Base-by-base conservation (phyloP, 2,797 vertebrate species). In the Erpetoichthys calabaricus region DNA sequence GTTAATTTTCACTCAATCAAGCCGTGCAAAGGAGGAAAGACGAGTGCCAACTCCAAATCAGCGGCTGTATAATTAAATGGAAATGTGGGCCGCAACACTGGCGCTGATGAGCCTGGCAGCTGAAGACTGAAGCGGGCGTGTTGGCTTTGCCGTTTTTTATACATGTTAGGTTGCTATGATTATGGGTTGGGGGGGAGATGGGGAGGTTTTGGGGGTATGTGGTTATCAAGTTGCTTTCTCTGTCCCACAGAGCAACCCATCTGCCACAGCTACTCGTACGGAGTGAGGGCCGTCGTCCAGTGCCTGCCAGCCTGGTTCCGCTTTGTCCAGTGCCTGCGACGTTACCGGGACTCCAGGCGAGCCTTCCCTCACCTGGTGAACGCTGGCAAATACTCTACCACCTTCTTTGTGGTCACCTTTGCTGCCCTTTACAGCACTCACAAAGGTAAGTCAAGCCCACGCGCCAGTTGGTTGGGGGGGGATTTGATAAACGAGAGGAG, bases 221-320 rank as follows among this genome's bases (percentile, higher is more conserved):
- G 25, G 25, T 25, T 25, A 25, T 25, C 25, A 25, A 25, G 25
- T 25, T 25, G 25, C 25, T 25, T 25, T 25, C 25, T 25, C 25
- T 58, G 51, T 51, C 53, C 69, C 68, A 53, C 73, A 88, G 88
- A 64, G 65, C 67, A 63, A 64, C 70, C 71, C 44, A 79, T 85
- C 65, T 98, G 96, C 71, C 81, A 94, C 68, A 85, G 81, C 10
- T 99, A 99, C 65, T 87, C 89, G 7, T 99, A 99, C 2, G 96
- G 94, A n/a, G 83, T 98, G 47, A 86, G 94, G 47, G 94, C 96
- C 0, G 80, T 99, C 63, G 94, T 99, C 78, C 90, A 98, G 76
- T 98, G 94, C 79, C 89, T 99, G 60, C 96, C 96, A 42, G 96
- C 96, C 57, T 98, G 95, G 94, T 90, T 98, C 73, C 87, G 96